phyloP scores from a whole-genome alignment of 2,888 invertebrate genomes.

The Drosophila mimica region DNA sequence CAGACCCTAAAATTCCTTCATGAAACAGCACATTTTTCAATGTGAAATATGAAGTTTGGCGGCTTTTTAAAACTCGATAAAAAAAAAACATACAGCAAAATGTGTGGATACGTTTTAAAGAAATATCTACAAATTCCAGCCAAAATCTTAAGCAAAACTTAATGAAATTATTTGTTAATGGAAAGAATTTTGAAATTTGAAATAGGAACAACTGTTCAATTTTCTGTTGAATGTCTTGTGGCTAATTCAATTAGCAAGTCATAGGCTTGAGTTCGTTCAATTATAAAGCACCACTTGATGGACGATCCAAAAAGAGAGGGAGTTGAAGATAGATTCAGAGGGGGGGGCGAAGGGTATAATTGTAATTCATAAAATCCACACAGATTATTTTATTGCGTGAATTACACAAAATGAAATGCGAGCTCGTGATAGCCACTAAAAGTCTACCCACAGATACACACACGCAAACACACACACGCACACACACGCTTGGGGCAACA shows the following conservation, averaged over 20 bases:
- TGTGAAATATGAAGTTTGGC: background rate
- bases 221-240: slow-evolving; percentile 15
- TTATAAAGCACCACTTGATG: slow-evolving; percentile 56
- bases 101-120: background rate
- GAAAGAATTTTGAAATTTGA: slow-evolving; percentile 11
- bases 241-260: slow-evolving; percentile 54
- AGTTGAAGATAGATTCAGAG: background rate
- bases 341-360: slow-evolving; percentile 1
- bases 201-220: slow-evolving; percentile 18
- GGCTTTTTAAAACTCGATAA: background rate
- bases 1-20: background rate
- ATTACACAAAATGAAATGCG: slow-evolving; percentile 71
- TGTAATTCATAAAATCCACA: slow-evolving; percentile 46
- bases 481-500: slow-evolving; percentile 19
- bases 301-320: slow-evolving; percentile 16
- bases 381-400: slow-evolving; percentile 77
- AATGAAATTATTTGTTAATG: slow-evolving; percentile 22
- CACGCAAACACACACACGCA: slow-evolving; percentile 44
- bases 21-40: slow-evolving; percentile 3
- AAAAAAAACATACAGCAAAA: background rate
- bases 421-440: slow-evolving; percentile 70
- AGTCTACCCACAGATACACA: slow-evolving; percentile 45
- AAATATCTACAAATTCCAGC: background rate
- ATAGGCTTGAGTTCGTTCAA: slow-evolving; percentile 52
- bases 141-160: background rate